Evolutionary conservation across 2,888 invertebrate species (phyloP), one percentile per base, ranked within the genome.

Genomic region (Camponotus fellah): DNA sequence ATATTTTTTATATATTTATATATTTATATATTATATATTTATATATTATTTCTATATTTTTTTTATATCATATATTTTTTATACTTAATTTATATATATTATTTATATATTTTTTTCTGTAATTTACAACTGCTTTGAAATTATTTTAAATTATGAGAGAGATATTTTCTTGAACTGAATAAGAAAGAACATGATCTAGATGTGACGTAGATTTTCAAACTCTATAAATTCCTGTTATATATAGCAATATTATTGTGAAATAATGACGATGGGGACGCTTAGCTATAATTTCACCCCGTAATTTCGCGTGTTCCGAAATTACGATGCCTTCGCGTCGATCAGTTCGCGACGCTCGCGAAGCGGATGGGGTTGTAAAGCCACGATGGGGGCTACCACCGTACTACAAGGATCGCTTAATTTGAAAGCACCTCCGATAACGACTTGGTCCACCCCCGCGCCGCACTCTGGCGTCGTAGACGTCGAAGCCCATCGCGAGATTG

Each of bases 341-440:
- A 85, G 86, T 85, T 84, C 65, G 65, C 37, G 32, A 58, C 69
- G 80, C 68, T 83, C 88, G 80, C 86, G 65, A 64, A 26, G 60
- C 76, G 66, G 82, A 69, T 82, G 71, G 14, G 85, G 83, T 89
- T 88, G 89, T 85, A 87, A 91, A 92, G 88, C 88, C 84, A 74
- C 83, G 53, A 81, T 75, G 85, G 68, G 85, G 79, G 85, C 85
- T 56, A 53, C 43, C 62, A 53, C 43, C 62, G 14, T 86, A 87
- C 86, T 86, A 87, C 86, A 84, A 89, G 89, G 87, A 86, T 77
- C 88, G 90, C 90, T 92, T 92, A 91, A 93, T 92, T 92, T 91
- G 92, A 92, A 92, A 91, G 90, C 89, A 91, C 88, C 90, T 87
- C 82, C 87, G 89, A 91, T 91, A 92, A 93, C 90, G 91, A 92